A percentile compares a stretch with the other conserved stretches of the same genome.
phyloP scores from a whole-genome alignment of 2,113 vertebrate species.

The Meles meles region DNA sequence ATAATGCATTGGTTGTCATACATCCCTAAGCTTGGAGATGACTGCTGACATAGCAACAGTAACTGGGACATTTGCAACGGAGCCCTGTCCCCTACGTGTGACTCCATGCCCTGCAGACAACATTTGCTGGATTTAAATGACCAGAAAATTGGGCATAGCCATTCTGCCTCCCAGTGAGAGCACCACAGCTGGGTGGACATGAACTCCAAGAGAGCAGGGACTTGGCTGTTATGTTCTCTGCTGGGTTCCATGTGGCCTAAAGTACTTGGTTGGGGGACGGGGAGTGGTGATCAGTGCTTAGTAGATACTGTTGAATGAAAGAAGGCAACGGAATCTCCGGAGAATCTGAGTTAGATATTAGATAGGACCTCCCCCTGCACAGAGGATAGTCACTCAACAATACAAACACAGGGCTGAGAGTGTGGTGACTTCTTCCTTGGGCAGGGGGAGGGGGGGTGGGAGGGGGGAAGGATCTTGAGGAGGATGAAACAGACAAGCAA shows the following conservation, averaged over 20 bases:
- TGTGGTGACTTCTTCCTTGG: neutral
- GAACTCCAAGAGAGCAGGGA: neutral
- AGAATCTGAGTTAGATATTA: neutral
- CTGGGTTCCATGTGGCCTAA: neutral
- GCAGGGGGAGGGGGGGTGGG: rapidly evolving
- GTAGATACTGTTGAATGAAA: neutral
- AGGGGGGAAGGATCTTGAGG: neutral
- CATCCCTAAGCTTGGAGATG: neutral
- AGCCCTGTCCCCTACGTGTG: neutral
- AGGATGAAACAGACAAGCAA: neutral
- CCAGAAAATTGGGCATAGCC: neutral
- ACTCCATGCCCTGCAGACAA: neutral
- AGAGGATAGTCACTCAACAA: neutral
- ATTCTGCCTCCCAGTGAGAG: neutral
- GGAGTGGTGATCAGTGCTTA: neutral
- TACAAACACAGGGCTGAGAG: rapidly evolving
- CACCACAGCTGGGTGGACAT: neutral
- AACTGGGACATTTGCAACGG: neutral
- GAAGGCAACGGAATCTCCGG: neutral
- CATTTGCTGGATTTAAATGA: neutral
- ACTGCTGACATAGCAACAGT: neutral
- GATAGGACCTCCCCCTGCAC: neutral
- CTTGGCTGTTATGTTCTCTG: neutral
- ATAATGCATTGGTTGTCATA: too few relatives aligned
- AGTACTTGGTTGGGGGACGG: neutral